Conservation (phyloP, 2,113 vertebrate species). For the Himantopus leucocephalus region DNA sequence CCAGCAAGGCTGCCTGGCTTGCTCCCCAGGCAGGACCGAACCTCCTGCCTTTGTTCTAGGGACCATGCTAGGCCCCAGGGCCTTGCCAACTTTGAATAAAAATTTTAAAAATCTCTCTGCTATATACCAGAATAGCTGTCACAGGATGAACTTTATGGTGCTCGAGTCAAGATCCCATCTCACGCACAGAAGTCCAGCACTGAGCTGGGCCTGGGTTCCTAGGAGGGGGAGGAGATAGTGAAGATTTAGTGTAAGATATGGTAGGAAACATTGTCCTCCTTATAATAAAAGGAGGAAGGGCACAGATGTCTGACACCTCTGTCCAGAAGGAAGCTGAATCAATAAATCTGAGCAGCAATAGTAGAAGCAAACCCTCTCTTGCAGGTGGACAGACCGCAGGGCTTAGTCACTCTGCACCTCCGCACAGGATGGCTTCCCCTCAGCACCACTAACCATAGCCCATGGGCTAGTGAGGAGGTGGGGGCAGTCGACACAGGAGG, state of each 20-base stretch:
- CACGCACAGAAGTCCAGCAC: background rate
- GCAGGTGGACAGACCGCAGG: background rate
- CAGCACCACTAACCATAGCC: background rate
- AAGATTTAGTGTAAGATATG: background rate
- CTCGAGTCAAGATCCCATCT: background rate
- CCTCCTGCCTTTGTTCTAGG: background rate
- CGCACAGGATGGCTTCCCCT: background rate
- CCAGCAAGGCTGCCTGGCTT: background rate
- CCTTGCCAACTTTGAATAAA: background rate
- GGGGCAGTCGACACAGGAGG: background rate
- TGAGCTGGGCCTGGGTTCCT: background rate
- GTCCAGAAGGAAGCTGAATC: background rate
- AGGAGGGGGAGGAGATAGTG: background rate
- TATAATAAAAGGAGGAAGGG: background rate
- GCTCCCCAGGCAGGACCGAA: background rate
- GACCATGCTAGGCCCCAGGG: background rate
- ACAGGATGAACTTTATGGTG: background rate
- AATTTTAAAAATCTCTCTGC: background rate
- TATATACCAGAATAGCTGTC: background rate
- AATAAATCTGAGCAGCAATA: background rate
- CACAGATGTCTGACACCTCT: background rate
- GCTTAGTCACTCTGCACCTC: background rate
- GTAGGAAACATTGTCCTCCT: background rate
- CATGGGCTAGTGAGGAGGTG: rapidly evolving
- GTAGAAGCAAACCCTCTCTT: background rate